Conservation (phyloP, 2,888 invertebrate genomes). For the Thera obeliscata region DNA sequence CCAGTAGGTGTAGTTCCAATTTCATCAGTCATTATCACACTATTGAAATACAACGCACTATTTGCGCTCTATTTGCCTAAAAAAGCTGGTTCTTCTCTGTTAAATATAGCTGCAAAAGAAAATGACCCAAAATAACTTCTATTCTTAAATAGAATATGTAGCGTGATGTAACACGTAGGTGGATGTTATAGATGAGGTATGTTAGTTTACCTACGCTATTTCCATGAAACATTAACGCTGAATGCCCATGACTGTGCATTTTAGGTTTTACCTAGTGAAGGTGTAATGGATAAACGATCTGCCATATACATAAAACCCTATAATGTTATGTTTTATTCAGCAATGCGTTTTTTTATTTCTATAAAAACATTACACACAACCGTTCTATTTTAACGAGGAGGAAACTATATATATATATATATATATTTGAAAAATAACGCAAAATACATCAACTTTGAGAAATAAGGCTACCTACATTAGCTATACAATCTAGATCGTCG, state of each 20-base stretch:
- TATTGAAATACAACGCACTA: neutral
- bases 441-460: neutral
- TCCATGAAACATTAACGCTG: constrained; percentile 11
- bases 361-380: no score
- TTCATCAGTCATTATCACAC: neutral
- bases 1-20: no score
- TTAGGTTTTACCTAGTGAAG: neutral
- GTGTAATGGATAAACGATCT: neutral
- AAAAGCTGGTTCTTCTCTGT: constrained; percentile 3
- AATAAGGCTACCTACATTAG: neutral
- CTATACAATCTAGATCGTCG: neutral
- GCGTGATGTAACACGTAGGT: constrained; percentile 32
- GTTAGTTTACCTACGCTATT: constrained; percentile 4
- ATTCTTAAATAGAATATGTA: constrained; percentile 27
- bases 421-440: no score
- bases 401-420: no score
- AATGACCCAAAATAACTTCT: constrained; percentile 34
- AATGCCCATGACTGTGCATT: neutral
- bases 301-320: no score
- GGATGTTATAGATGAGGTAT: constrained; percentile 29
- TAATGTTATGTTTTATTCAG: no score
- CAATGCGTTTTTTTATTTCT: no score
- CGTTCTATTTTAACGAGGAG: no score
- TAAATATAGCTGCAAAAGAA: constrained; percentile 29
- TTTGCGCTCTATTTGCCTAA: neutral